Conservation (phyloP, 2,888 invertebrate species). For the Ptilodon capucinus region DNA sequence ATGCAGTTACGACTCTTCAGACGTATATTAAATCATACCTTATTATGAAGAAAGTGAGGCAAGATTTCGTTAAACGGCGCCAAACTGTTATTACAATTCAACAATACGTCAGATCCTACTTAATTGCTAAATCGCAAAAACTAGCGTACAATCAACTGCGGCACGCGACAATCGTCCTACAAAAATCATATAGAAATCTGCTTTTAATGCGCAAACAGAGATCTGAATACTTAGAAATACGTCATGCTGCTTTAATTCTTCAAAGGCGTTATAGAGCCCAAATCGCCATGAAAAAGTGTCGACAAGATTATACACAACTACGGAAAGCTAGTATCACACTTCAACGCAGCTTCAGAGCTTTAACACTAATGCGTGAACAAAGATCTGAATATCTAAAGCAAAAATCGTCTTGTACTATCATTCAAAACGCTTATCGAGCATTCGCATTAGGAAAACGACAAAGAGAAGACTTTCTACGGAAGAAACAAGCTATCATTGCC, state of each 20-base stretch:
- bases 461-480: constrained; percentile 46
- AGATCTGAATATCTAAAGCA: constrained; percentile 45
- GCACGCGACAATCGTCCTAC: constrained; percentile 68
- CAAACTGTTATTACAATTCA: constrained; percentile 37
- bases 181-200: constrained; percentile 69
- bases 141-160: constrained; percentile 7
- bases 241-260: constrained; percentile 44
- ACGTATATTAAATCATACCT: constrained; percentile 46
- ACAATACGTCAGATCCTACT: constrained; percentile 41
- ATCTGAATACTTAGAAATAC: constrained; percentile 31
- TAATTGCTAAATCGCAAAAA: constrained; percentile 13
- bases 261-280: constrained; percentile 64
- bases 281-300: constrained; percentile 45
- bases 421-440: constrained; percentile 70
- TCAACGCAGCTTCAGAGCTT: constrained; percentile 69
- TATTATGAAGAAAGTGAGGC: constrained; percentile 35
- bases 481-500: constrained; percentile 52
- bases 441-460: constrained; percentile 44
- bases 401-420: constrained; percentile 46
- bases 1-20: constrained; percentile 74
- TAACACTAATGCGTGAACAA: constrained; percentile 53
- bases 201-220: constrained; percentile 57
- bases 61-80: constrained; percentile 28
- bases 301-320: constrained; percentile 42
- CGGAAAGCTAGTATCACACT: constrained; percentile 53